A percentile compares a stretch with the other conserved stretches of the same genome.
Evolutionary conservation across 2,113 vertebrate species (phyloP).

Genomic region (Seriola dumerili): DNA sequence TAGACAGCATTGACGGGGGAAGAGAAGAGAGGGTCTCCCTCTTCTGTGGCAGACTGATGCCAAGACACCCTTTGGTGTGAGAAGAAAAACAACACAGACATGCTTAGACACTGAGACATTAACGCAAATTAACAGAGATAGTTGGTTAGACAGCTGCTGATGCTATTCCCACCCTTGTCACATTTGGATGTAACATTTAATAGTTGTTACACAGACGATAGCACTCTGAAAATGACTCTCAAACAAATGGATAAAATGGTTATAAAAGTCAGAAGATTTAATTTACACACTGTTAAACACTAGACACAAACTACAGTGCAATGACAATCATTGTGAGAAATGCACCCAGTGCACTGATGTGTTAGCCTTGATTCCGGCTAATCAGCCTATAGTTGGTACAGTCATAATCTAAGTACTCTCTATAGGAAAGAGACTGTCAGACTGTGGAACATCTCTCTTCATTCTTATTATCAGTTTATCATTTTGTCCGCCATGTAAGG

Average conservation of each 20-base stretch:
- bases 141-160: neutral
- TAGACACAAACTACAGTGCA: conserved; percentile 12
- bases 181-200: neutral
- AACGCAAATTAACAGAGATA: neutral
- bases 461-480: conserved; percentile 59
- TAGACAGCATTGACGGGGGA: conserved; percentile 67
- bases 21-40: conserved; percentile 50
- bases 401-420: conserved; percentile 47
- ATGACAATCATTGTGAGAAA: conserved; percentile 57
- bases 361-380: conserved; percentile 64
- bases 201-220: neutral
- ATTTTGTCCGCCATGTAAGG: conserved; percentile 14
- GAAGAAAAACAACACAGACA: conserved; percentile 22
- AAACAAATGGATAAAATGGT: neutral
- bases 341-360: conserved; percentile 43
- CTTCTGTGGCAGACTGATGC: conserved; percentile 63
- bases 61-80: conserved; percentile 60
- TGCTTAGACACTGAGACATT: neutral
- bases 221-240: neutral
- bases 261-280: conserved; percentile 2
- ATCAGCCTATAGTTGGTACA: conserved; percentile 45
- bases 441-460: conserved; percentile 42
- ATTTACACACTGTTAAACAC: conserved; percentile 18
- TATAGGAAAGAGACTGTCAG: conserved; percentile 62
- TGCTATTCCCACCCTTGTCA: neutral